Conservation (phyloP, 2,888 invertebrate species). For the Coleophora flavipennella region DNA sequence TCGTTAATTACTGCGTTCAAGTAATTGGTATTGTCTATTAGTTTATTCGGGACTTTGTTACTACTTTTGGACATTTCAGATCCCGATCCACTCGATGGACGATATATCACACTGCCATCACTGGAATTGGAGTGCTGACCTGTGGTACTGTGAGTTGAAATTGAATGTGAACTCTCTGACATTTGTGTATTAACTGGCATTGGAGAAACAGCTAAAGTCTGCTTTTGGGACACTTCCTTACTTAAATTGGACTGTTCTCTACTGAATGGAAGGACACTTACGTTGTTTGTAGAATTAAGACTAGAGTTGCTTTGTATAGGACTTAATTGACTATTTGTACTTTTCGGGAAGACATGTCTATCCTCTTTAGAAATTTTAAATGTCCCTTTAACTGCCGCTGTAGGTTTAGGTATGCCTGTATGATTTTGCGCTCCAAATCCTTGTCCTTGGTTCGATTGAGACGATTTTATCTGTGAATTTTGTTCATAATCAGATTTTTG, state of each 20-base stretch:
- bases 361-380: constrained; percentile 79
- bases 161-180: constrained; percentile 78
- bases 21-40: constrained; percentile 59
- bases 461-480: constrained; percentile 31
- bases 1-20: constrained; percentile 70
- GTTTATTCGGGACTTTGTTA: constrained; percentile 61
- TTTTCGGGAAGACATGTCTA: constrained; percentile 66
- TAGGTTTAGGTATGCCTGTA: constrained; percentile 89
- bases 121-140: constrained; percentile 81
- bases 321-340: constrained; percentile 70
- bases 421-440: constrained; percentile 44
- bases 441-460: constrained; percentile 52
- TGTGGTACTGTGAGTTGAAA: constrained; percentile 74
- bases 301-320: constrained; percentile 72
- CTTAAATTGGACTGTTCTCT: constrained; percentile 68
- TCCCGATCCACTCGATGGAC: constrained; percentile 80
- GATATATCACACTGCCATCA: constrained; percentile 81
- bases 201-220: constrained; percentile 79
- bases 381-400: constrained; percentile 92
- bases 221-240: constrained; percentile 66
- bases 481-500: constrained; percentile 40
- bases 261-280: constrained; percentile 59
- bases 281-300: constrained; percentile 68
- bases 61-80: constrained; percentile 70
- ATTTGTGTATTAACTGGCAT: constrained; percentile 78